Base-by-base conservation (phyloP, 2,888 invertebrate genomes). In the Diloba caeruleocephala region DNA sequence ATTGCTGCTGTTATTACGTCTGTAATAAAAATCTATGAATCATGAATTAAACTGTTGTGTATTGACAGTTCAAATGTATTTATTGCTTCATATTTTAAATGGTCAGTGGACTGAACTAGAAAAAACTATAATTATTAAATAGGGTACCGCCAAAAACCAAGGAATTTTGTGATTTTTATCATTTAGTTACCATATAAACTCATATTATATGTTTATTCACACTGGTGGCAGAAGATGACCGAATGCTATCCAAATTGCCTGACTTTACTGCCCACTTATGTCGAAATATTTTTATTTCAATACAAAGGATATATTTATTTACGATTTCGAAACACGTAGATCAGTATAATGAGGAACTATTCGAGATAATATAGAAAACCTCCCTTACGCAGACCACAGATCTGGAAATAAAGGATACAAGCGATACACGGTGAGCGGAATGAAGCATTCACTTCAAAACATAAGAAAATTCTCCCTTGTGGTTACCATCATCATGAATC, bases 331-430 rank as follows among this genome's bases (percentile, higher is more conserved):
- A 48, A 39, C 72, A 64, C 72, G 70, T 72, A 52, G 36, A 25
- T 10, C 38, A 54, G 14, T 59, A 62, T 60, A 68, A 68, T 59
- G 55, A 64, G 61, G 44, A 58, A 53, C 39, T 61, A 51, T 67
- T 65, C 45, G 67, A 58, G 67, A 65, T 62, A 58, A 23, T 55
- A 68, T 52, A 64, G n/a, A 61, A 68, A 74, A 68, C 70, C 56
- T 54, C 54, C 56, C 63, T 59, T 65, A 68, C 49, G 53, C 67
- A 61, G 64, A 61, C 70, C 62, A 73, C 74, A 71, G 74, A 75
- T 72, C 67, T 70, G 60, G 66, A 58, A 70, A 62, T 66, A 55
- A 62, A 52, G 15, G 52, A 10, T 9, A 2, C 52, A 67, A 69
- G 61, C 1, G 3, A 52, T 1, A 17, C 61, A 60, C 52, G 42